Conservation (phyloP, 2,797 vertebrate genomes). For the Enteromius mattozi region DNA sequence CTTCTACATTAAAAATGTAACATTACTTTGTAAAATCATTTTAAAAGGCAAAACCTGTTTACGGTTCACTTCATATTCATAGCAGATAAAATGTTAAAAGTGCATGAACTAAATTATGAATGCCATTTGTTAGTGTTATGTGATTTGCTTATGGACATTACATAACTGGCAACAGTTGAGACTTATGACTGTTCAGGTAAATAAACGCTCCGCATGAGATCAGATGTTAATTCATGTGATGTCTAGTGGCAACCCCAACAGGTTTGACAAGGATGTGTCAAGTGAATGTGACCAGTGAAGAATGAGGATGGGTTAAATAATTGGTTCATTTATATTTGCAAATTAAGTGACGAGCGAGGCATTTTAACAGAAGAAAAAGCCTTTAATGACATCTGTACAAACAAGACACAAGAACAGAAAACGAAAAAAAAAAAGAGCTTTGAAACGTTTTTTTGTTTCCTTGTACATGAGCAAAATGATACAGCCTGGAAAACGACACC, state of each 20-base stretch:
- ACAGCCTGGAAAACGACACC: constrained; percentile 60
- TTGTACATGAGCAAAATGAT: constrained; percentile 59
- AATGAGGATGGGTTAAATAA: background rate
- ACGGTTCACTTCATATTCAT: background rate
- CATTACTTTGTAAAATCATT: too few species aligned
- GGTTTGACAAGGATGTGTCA: constrained; percentile 15
- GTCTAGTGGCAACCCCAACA: background rate
- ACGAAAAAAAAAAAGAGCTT: constrained; percentile 41
- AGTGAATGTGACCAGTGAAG: background rate
- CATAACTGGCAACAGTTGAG: background rate
- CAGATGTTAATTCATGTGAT: background rate
- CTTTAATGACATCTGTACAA: constrained; percentile 71
- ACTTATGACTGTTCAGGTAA: background rate
- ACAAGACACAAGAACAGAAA: constrained; percentile 58
- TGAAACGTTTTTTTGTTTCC: constrained; percentile 46
- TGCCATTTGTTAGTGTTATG: background rate
- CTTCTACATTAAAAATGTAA: background rate
- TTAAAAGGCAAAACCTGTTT: background rate
- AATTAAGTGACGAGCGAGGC: background rate
- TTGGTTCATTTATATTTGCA: background rate
- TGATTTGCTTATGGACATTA: background rate
- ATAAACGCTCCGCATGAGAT: too few species aligned
- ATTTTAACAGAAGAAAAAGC: constrained; percentile 43
- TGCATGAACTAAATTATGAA: background rate
- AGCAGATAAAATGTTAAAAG: background rate